Evolutionary conservation across 2,888 invertebrate genomes (phyloP), one percentile per base, ranked within the genome.

Genomic region (Dynastes tityus): DNA sequence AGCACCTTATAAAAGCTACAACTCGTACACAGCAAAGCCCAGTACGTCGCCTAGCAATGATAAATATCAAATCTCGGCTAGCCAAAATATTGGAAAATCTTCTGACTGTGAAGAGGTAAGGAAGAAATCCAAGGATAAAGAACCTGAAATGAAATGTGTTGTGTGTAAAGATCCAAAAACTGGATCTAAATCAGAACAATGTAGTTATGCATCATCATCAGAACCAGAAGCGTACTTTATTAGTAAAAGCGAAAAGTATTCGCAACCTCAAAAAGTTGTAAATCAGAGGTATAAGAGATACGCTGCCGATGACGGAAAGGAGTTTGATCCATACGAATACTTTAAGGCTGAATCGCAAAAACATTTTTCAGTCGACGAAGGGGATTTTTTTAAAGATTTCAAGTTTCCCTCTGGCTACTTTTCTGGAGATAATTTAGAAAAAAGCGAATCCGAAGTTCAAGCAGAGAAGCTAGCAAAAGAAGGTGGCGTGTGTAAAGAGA

Each of bases 401-500:
- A 83, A 87, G 65, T 90, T 90, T 80, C 90, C 90, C 80, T 89
- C 90, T 0, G 91, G 91, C 29, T 90, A 91, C 82, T 90, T 90
- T 65, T 90, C 91, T 5, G 90, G 91, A 80, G 91, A 91, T 80
- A 91, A 91, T 64, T 89, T 90, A 84, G 89, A 92, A 80, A 92
- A 92, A 81, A 91, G 92, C 51, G 89, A 91, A 58, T 93, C 93
- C 0, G 93, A 93, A 83, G 89, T 90, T 83, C 91, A 92, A 84
- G 91, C 93, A 0, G 91, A 92, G 53, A 91, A 92, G 88, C 87
- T 92, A 51, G 82, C 86, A 37, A 92, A 92, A 84, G 90, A 91
- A 85, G 91, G 92, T 80, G 91, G 91, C 16, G 92, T 91, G 80
- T 95, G 95, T 82, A 91, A 92, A 83, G 91, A 92, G 84, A 91